phyloP scores from a whole-genome alignment of 2,797 vertebrate genomes.

The Mormyrus proboscirostris region DNA sequence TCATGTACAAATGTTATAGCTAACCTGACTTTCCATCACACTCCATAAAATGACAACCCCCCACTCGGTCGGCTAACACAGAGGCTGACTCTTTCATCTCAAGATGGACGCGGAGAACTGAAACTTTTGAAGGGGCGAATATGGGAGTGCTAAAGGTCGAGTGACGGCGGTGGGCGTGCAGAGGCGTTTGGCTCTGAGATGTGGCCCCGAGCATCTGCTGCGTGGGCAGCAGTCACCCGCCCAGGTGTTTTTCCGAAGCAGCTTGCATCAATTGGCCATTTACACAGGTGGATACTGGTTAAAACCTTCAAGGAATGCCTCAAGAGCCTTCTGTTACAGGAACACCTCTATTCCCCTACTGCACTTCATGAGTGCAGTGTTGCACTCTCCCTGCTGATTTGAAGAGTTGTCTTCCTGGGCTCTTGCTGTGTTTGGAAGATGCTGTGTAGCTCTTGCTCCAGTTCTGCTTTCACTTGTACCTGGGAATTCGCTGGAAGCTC shows the following conservation, averaged over 20 bases:
- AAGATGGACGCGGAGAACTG: not conserved
- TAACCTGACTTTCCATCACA: not conserved
- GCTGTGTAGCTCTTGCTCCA: not conserved
- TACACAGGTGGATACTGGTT: not conserved
- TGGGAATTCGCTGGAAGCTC: not conserved
- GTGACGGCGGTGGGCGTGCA: not conserved
- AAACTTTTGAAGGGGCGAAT: not conserved
- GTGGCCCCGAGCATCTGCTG: not conserved
- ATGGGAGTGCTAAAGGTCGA: not conserved
- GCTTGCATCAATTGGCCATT: not conserved
- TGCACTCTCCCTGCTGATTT: not conserved
- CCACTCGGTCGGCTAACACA: not conserved
- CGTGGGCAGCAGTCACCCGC: not conserved
- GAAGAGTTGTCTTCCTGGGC: not conserved
- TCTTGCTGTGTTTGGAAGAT: not conserved
- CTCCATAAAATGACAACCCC: not conserved
- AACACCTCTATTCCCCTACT: not conserved
- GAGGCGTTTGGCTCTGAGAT: not conserved
- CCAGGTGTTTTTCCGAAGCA: not conserved
- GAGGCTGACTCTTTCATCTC: not conserved
- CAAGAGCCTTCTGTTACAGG: not conserved
- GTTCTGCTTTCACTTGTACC: not conserved
- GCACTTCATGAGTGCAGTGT: not conserved
- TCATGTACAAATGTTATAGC: not conserved
- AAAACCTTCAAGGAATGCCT: not conserved